Evolutionary conservation across 2,888 invertebrate species (phyloP).

Genomic region (Camptogramma bilineatum): DNA sequence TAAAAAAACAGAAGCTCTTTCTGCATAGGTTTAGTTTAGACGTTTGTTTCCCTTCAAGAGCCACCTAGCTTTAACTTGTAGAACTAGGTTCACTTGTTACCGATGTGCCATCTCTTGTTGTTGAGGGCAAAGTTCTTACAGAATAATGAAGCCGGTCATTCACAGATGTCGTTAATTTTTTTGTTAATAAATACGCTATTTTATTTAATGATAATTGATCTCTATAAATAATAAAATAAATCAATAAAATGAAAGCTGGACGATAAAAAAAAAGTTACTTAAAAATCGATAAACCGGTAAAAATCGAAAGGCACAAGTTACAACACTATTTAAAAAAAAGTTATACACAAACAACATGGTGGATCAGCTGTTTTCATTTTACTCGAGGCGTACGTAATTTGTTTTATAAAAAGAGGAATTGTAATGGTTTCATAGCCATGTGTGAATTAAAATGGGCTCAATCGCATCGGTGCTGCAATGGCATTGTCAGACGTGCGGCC

Average conservation of each 20-base stretch:
- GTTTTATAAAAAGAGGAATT: constrained; percentile 78
- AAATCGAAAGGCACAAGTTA: neutral
- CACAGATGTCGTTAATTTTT: neutral
- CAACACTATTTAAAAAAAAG: constrained; percentile 60
- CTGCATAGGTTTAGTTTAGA: too few relatives aligned
- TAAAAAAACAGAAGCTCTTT: too few relatives aligned
- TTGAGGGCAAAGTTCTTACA: neutral
- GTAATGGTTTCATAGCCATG: constrained; percentile 85
- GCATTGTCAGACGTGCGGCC: constrained; percentile 95
- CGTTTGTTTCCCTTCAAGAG: neutral
- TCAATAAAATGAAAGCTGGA: neutral
- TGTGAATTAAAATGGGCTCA: constrained; percentile 92
- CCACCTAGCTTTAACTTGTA: constrained; percentile 11
- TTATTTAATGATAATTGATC: too few relatives aligned
- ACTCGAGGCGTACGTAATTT: constrained; percentile 64
- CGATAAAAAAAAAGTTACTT: neutral
- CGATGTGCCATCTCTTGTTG: constrained; percentile 6
- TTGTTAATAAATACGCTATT: neutral
- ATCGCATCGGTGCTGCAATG: constrained; percentile 97
- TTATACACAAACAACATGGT: constrained; percentile 87
- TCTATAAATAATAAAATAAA: too few relatives aligned
- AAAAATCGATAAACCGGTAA: constrained; percentile 18
- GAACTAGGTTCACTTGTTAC: neutral
- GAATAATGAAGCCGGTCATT: neutral
- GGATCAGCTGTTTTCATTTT: constrained; percentile 87